Conservation (phyloP, 2,888 invertebrate species). For the Epinotia ramella region DNA sequence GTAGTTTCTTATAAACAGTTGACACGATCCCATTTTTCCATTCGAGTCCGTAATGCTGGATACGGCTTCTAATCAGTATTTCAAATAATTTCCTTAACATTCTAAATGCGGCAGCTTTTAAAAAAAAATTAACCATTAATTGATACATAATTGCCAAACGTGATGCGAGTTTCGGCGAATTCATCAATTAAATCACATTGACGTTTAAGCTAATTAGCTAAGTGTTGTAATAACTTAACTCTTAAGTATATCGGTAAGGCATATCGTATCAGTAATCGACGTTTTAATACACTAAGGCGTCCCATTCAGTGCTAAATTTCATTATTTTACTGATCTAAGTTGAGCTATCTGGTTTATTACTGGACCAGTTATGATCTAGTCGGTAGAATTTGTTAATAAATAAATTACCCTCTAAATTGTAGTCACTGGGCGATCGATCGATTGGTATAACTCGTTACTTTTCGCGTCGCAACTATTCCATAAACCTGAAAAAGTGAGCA, state of each 20-base stretch:
- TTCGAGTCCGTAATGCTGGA: neutral
- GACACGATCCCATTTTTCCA: neutral
- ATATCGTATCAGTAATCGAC: slow-evolving; percentile 54
- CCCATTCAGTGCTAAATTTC: slow-evolving; percentile 55
- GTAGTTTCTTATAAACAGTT: neutral
- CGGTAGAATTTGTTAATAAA: slow-evolving; percentile 20
- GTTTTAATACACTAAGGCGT: slow-evolving; percentile 58
- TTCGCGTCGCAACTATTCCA: neutral
- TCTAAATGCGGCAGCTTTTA: slow-evolving; percentile 46
- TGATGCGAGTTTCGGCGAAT: slow-evolving; percentile 15
- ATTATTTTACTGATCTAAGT: slow-evolving; percentile 46
- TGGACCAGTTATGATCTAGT: slow-evolving; percentile 18
- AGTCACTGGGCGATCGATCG: slow-evolving; percentile 8
- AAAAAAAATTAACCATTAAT: slow-evolving; percentile 18
- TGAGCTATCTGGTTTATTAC: slow-evolving; percentile 47
- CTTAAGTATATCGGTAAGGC: slow-evolving; percentile 57
- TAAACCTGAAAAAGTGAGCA: neutral
- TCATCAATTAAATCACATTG: slow-evolving; percentile 15
- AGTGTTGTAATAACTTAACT: slow-evolving; percentile 53
- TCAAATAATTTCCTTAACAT: slow-evolving; percentile 45
- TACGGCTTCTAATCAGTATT: neutral
- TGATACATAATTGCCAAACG: slow-evolving; percentile 28
- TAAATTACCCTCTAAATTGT: slow-evolving; percentile 18
- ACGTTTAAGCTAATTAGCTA: slow-evolving; percentile 30
- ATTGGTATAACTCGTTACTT: slow-evolving; percentile 2